Evolutionary conservation across 2,113 vertebrate genomes (phyloP).

Genomic region (Scomber japonicus): DNA sequence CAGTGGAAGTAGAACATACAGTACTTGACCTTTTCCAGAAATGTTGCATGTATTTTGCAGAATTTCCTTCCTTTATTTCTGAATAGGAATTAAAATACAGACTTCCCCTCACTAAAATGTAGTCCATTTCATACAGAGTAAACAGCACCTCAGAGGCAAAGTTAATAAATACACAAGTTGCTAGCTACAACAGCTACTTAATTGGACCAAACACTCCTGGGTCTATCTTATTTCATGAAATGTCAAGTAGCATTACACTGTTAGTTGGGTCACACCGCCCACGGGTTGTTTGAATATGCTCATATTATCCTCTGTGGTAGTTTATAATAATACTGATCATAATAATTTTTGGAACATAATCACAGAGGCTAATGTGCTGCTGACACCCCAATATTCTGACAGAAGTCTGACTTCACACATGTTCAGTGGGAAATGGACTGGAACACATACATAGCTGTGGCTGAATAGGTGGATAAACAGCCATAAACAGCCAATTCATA

Average conservation of each 20-base stretch:
- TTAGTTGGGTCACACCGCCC: constrained; percentile 37
- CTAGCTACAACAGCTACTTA: constrained; percentile 26
- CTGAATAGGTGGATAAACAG: background rate
- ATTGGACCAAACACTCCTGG: constrained; percentile 60
- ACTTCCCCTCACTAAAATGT: background rate
- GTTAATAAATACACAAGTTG: constrained; percentile 30
- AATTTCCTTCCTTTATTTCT: background rate
- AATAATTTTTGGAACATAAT: background rate
- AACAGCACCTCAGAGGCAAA: constrained; percentile 30
- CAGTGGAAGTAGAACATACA: background rate
- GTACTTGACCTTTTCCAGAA: background rate
- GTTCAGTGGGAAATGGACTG: constrained; percentile 3
- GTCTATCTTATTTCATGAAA: constrained; percentile 37
- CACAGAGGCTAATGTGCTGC: constrained; percentile 36
- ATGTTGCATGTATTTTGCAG: background rate
- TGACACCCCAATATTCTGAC: constrained; percentile 16
- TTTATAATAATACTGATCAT: constrained; percentile 31
- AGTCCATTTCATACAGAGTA: constrained; percentile 5
- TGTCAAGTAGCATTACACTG: constrained; percentile 38
- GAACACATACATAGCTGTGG: background rate
- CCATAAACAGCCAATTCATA: background rate
- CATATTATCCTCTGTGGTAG: constrained; percentile 15
- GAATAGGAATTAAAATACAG: background rate
- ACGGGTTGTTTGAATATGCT: constrained; percentile 25
- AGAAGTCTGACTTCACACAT: constrained; percentile 1